phyloP scores from a whole-genome alignment of 2,113 vertebrate genomes.

The Donacobius atricapilla region DNA sequence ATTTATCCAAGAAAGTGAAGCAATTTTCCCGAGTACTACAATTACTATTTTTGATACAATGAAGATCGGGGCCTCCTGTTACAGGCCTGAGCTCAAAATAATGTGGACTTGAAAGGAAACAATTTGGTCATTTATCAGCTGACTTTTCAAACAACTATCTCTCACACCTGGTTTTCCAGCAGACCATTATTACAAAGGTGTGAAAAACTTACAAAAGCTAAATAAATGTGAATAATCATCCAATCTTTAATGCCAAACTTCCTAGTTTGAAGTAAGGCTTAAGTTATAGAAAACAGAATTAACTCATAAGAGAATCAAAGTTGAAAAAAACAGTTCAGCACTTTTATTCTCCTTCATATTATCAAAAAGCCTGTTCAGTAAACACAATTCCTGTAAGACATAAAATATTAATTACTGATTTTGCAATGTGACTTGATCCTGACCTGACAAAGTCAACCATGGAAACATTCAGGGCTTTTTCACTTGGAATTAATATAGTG shows the following conservation, averaged over 20 bases:
- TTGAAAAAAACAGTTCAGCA: neutral
- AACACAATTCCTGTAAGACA: neutral
- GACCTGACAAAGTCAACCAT: neutral
- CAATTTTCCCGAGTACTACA: neutral
- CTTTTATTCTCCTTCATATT: neutral
- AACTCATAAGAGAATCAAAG: neutral
- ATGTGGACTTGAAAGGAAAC: neutral
- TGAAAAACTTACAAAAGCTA: neutral
- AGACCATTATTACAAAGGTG: neutral
- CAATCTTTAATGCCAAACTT: neutral
- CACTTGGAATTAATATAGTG: neutral
- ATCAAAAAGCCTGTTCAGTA: neutral
- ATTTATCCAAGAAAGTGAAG: neutral
- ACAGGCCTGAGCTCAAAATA: neutral
- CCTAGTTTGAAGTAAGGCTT: neutral
- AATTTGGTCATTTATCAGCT: neutral
- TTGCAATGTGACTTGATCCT: neutral
- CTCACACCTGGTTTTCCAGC: neutral
- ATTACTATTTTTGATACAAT: neutral
- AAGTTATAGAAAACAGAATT: neutral
- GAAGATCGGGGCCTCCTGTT: neutral
- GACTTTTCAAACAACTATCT: neutral
- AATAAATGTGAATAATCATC: neutral
- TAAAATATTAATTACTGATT: neutral
- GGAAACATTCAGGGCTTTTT: neutral